A percentile compares a stretch with the other conserved stretches of the same genome.
phyloP scores from a whole-genome alignment of 2,797 vertebrate species.

The Urocyon cinereoargenteus region DNA sequence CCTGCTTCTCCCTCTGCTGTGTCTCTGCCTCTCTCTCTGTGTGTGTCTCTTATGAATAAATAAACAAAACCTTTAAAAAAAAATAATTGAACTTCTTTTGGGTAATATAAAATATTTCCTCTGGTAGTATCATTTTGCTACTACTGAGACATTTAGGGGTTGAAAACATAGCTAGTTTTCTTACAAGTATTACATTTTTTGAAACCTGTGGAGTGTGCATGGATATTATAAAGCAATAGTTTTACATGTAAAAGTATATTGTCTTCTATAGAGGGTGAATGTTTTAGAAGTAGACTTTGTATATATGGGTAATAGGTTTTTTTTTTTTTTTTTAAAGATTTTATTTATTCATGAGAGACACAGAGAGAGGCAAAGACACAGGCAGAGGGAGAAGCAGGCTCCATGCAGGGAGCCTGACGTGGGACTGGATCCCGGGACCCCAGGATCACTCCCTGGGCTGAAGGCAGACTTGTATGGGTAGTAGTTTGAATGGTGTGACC shows the following conservation, averaged over 20 bases:
- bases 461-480: not conserved
- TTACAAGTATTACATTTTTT: conserved; percentile 3
- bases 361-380: no score
- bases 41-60: no score
- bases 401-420: no score
- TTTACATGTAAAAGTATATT: conserved; percentile 3
- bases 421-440: no score
- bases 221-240: conserved; percentile 55
- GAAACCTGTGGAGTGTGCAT: not conserved
- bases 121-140: conserved; percentile 26
- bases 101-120: conserved; percentile 45
- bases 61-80: no score
- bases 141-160: not conserved
- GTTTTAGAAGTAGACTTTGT: not conserved
- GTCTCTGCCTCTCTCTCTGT: no score
- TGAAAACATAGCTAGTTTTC: conserved; percentile 38
- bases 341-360: no score
- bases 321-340: no score
- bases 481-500: not conserved
- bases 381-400: no score
- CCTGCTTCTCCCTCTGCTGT: no score
- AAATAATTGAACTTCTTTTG: conserved; percentile 40
- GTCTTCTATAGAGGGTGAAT: not conserved
- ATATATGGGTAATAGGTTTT: no score
- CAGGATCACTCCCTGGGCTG: no score